Percentiles rank a stretch among this genome's conserved stretches.
Evolutionary conservation across 2,113 vertebrate species (phyloP).

Genomic region (Setophaga petechia): DNA sequence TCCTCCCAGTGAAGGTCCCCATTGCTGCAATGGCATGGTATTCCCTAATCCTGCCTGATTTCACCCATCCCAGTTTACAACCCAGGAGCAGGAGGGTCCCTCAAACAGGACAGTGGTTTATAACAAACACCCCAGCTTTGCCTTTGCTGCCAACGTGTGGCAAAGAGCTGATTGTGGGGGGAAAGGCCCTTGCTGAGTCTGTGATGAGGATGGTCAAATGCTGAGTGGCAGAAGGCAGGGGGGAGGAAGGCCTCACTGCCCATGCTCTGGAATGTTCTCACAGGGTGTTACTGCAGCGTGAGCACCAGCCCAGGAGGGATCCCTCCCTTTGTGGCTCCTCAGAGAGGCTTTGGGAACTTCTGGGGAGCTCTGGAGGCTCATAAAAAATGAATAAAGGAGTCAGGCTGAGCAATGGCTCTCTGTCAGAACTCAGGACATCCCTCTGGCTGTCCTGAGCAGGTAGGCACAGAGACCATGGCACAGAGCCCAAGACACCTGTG

Average conservation of each 20-base stretch:
- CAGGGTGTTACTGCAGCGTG: rapidly evolving
- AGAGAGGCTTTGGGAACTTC: background rate
- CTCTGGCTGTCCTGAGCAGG: too few relatives aligned
- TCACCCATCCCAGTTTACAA: background rate
- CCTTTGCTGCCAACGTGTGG: background rate
- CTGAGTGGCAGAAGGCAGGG: background rate
- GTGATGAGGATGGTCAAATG: background rate
- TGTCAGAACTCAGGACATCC: too few relatives aligned
- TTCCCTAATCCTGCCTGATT: background rate
- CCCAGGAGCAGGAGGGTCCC: background rate
- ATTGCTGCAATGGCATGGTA: background rate
- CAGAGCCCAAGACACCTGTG: too few relatives aligned
- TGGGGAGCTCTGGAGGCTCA: background rate
- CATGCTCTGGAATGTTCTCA: rapidly evolving
- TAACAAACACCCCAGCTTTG: background rate
- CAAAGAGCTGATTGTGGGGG: background rate
- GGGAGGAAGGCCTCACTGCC: background rate
- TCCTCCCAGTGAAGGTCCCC: background rate
- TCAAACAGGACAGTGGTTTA: background rate
- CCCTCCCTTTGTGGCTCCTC: rapidly evolving
- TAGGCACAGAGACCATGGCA: too few relatives aligned
- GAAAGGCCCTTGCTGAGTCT: background rate
- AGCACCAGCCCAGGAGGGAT: background rate
- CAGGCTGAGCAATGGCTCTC: background rate
- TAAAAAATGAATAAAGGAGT: background rate